These are phyloP conservation scores for Syngnathus acus DNA, from an alignment of 2,797 vertebrate species.

Conservation along the genomic window DNA sequence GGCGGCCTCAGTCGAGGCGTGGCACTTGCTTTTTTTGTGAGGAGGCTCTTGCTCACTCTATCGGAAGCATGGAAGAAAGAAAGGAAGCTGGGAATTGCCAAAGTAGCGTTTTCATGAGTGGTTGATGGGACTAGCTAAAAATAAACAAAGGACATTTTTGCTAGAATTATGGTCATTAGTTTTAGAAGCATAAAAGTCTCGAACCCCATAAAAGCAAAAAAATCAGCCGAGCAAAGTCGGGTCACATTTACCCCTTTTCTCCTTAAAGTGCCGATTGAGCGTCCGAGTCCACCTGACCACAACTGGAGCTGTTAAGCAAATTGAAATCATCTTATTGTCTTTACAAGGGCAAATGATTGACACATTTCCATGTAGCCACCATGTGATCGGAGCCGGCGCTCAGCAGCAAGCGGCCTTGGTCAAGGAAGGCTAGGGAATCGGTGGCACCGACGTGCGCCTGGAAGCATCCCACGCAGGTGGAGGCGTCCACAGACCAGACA, in stretches of 20 bases:
- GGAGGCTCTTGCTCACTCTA: conserved; percentile 35
- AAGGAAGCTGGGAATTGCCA: not conserved
- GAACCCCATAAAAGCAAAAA: not conserved
- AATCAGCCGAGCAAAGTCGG: not conserved
- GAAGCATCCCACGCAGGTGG: conserved; percentile 69
- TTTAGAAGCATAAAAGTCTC: too few species aligned
- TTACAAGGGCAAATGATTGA: not conserved
- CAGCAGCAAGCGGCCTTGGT: conserved; percentile 64
- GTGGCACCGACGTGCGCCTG: conserved; percentile 72
- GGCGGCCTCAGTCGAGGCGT: conserved; percentile 28
- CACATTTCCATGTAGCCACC: conserved; percentile 50
- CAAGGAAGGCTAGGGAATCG: conserved; percentile 64
- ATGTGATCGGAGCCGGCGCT: conserved; percentile 74
- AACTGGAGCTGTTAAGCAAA: conserved; percentile 71
- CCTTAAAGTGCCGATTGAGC: conserved; percentile 47
- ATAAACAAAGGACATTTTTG: too few species aligned
- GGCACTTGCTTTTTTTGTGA: conserved; percentile 34
- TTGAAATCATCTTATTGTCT: not conserved
- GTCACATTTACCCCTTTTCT: conserved; percentile 42
- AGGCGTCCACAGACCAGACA: conserved; percentile 77
- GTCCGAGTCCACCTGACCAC: conserved; percentile 79
- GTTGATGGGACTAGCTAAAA: not conserved
- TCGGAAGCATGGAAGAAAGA: not conserved
- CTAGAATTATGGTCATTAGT: too few species aligned
- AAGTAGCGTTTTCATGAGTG: not conserved